Evolutionary conservation across 2,888 invertebrate genomes (phyloP), one percentile per base, ranked within the genome.

Genomic region (Conistra vaccinii): DNA sequence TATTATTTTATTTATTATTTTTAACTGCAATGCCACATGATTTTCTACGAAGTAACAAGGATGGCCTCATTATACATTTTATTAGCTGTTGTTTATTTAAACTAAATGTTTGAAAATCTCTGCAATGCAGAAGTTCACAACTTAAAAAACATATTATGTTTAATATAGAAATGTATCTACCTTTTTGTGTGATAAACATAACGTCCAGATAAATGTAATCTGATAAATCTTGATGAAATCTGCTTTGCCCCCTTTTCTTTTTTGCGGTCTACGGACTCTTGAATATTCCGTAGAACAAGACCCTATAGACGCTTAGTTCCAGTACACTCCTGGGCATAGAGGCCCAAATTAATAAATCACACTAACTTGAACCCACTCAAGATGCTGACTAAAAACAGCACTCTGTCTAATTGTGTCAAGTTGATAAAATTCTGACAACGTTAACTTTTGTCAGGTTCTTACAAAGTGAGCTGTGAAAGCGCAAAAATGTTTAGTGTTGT

Each of bases 331-430:
- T 20, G 32, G n/a, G 12, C 17, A 23, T 51, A 48, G n/a, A 61
- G 14, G 5, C 6, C 35, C 45, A 2, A 48, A 17, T 29, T 39
- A 29, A 75, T 74, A 76, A 74, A 48, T 57, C 55, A 74, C 20
- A 48, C 26, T 17, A 23, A 51, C 39, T 76, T 42, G 39, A 51
- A 20, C 12, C n/a, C 42, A 69, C 71, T 48, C 35, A 45, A 26
- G 26, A 48, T 48, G 26, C 35, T 45, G 29, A 17, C 17, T 29
- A 3, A 26, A 68, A 45, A 42, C 23, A 57, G 23, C 14, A 26
- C n/a, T 17, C 23, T 32, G 58, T 72, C 12, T n/a, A 32, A 26
- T 60, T 73, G 60, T 42, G 14, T 51, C n/a, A 51, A 60, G 10
- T 62, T 61, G n/a, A n/a, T 51, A 6, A 14, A 73, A 60, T 20